These are phyloP conservation scores for Parascotia fuliginaria DNA, from an alignment of 2,888 invertebrate species.

Conservation along the genomic window DNA sequence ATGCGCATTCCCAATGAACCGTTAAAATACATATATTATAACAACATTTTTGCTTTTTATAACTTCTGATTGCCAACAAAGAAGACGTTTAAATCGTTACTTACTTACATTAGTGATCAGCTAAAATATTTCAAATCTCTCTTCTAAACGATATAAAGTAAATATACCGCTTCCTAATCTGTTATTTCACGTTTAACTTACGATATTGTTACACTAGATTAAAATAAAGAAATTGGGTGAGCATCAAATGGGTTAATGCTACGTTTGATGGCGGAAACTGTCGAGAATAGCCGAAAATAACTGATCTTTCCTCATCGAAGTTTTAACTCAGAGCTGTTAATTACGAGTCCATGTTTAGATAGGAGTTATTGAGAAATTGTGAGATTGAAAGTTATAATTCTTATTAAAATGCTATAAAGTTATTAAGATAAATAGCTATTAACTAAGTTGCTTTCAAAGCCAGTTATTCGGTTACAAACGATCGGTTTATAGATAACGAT, in stretches of 20 bases:
- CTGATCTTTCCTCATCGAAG: slow-evolving; percentile 30
- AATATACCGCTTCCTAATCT: slow-evolving; percentile 1
- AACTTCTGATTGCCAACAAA: too few relatives aligned
- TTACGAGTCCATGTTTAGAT: slow-evolving; percentile 20
- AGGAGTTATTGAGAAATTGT: slow-evolving; percentile 5
- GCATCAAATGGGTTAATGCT: slow-evolving; percentile 41
- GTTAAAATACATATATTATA: too few relatives aligned
- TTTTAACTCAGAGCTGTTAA: slow-evolving; percentile 24
- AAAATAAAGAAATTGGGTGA: slow-evolving; percentile 23
- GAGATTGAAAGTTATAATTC: background rate
- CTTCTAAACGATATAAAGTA: background rate
- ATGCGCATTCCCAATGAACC: too few relatives aligned
- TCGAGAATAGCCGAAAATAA: slow-evolving; percentile 27
- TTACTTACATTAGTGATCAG: background rate
- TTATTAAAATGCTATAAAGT: slow-evolving; percentile 4
- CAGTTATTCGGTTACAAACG: too few relatives aligned
- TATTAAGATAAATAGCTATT: background rate
- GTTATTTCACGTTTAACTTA: slow-evolving; percentile 15
- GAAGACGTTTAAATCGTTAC: too few relatives aligned
- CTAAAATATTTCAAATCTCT: background rate
- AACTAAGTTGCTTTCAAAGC: too few relatives aligned
- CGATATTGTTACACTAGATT: slow-evolving; percentile 7
- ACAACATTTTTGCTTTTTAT: too few relatives aligned
- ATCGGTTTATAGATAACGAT: too few relatives aligned
- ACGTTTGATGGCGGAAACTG: slow-evolving; percentile 32